Evolutionary conservation across 2,113 vertebrate genomes (phyloP).

Genomic region (Rutilus rutilus): DNA sequence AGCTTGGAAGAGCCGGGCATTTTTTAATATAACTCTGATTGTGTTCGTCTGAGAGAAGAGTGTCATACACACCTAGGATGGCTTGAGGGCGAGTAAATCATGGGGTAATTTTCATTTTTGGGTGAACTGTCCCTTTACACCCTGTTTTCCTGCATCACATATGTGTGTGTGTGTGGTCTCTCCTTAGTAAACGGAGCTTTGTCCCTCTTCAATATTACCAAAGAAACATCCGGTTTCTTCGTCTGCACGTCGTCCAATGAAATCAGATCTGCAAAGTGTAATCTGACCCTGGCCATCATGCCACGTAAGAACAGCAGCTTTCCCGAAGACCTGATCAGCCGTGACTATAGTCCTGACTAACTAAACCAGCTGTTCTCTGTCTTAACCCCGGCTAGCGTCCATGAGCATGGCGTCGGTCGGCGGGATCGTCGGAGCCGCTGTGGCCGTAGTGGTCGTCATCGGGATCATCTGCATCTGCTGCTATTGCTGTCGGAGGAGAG

Average conservation of each 20-base stretch:
- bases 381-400: conserved; percentile 60
- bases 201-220: conserved; percentile 84
- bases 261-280: conserved; percentile 73
- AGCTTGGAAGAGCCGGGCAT: too few species aligned
- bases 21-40: too few species aligned
- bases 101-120: too few species aligned
- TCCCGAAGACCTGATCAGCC: not conserved
- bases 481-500: conserved; percentile 68
- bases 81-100: too few species aligned
- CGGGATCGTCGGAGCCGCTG: conserved; percentile 62
- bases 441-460: conserved; percentile 19
- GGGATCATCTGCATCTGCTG: conserved; percentile 63
- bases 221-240: conserved; percentile 82
- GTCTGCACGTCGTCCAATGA: conserved; percentile 82
- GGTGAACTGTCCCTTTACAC: too few species aligned
- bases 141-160: not conserved
- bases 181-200: conserved; percentile 67
- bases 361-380: not conserved
- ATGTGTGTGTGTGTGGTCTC: conserved; percentile 27
- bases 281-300: conserved; percentile 80
- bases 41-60: too few species aligned
- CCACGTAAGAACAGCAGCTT: conserved; percentile 75
- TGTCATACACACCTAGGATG: too few species aligned
- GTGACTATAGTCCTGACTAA: not conserved
- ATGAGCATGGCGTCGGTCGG: conserved; percentile 64